Evolutionary conservation across 1,140 invertebrate species (phyloP).

Genomic region (Caligus rogercresseyi): DNA sequence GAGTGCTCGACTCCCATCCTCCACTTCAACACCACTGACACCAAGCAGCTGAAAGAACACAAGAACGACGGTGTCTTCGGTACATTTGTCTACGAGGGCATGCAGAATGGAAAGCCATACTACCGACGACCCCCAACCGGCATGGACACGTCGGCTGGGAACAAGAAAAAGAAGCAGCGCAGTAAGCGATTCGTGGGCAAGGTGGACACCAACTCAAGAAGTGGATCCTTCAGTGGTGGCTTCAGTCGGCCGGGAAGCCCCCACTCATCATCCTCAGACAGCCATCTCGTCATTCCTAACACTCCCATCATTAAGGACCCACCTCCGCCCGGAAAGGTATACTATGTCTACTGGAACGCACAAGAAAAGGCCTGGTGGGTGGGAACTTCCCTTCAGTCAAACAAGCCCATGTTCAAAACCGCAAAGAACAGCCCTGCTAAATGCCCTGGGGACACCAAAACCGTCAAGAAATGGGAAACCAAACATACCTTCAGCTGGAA

Average conservation of each 20-base stretch:
- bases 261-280: background rate
- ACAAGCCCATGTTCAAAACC: conserved; percentile 3
- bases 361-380: background rate
- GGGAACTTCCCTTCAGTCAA: background rate
- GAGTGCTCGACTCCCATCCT: conserved; percentile 1
- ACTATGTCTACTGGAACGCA: conserved; percentile 6
- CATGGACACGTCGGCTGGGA: background rate
- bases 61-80: background rate
- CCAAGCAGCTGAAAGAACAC: background rate
- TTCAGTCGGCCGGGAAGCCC: background rate
- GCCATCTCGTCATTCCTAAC: background rate
- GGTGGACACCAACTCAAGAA: background rate
- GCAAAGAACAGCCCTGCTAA: background rate
- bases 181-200: conserved; percentile 2
- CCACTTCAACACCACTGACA: background rate
- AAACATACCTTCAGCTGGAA: conserved; percentile 8
- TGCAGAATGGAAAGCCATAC: conserved; percentile 7
- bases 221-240: background rate
- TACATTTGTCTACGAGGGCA: background rate
- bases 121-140: conserved; percentile 2
- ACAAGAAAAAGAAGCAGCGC: background rate
- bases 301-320: conserved; percentile 1
- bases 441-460: conserved; percentile 11
- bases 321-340: conserved; percentile 2
- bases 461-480: background rate